Evolutionary conservation across 2,888 invertebrate species (phyloP).

Genomic region (Bursaphelenchus okinawaensis): DNA sequence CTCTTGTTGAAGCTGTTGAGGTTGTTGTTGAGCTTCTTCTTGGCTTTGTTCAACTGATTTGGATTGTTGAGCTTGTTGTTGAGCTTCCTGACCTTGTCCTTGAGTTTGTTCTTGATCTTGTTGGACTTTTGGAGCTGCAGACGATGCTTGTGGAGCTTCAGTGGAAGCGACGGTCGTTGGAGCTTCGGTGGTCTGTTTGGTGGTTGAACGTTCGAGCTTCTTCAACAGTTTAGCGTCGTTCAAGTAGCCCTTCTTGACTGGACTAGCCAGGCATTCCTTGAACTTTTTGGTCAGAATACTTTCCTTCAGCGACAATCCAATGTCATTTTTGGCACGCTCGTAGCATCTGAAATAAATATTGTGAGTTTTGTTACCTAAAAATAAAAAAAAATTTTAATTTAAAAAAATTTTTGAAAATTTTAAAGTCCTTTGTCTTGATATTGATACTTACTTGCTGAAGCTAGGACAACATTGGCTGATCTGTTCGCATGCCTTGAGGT

Average conservation of each 20-base stretch:
- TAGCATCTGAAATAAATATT: not conserved
- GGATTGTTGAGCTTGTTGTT: not conserved
- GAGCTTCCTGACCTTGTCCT: not conserved
- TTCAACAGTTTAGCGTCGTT: not conserved
- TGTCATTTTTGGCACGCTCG: not conserved
- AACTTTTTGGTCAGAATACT: not conserved
- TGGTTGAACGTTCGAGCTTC: no score
- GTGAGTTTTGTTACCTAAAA: no score
- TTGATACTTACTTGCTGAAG: not conserved
- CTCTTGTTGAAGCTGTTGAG: not conserved
- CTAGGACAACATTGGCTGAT: not conserved
- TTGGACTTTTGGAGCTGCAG: not conserved
- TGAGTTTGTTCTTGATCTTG: not conserved
- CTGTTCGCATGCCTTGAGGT: not conserved
- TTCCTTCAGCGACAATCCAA: not conserved
- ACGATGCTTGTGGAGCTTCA: not conserved
- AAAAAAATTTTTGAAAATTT: no score
- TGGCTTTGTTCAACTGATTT: not conserved
- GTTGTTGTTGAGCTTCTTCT: not conserved
- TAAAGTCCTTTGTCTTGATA: no score
- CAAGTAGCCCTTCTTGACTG: not conserved
- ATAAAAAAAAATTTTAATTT: no score
- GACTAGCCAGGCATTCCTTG: not conserved
- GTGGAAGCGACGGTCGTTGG: not conserved
- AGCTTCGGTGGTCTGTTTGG: no score